These are phyloP conservation scores for Lucilia sericata DNA, from an alignment of 1,140 invertebrate species.

Conservation along the genomic window DNA sequence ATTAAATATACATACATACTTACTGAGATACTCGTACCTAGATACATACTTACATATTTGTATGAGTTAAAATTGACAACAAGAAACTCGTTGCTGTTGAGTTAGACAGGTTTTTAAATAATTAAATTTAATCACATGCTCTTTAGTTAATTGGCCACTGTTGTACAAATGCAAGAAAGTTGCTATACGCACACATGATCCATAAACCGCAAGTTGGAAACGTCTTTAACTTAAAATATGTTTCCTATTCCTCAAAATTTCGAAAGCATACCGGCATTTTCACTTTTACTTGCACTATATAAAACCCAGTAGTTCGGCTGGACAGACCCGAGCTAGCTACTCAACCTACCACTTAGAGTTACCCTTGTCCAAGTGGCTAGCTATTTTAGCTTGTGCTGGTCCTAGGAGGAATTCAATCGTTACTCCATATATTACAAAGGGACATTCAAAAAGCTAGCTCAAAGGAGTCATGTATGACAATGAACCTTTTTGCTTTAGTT, in stretches of 20 bases:
- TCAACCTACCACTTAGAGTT: too few species aligned
- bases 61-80: not conserved
- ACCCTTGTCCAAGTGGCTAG: too few species aligned
- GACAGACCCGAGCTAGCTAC: too few species aligned
- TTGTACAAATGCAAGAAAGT: not conserved
- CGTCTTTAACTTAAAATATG: not conserved
- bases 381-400: too few species aligned
- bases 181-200: not conserved
- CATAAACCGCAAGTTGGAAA: not conserved
- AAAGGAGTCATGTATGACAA: too few species aligned
- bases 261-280: not conserved
- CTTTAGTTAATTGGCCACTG: constrained; percentile 16
- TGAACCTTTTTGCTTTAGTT: too few species aligned
- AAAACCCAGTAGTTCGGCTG: too few species aligned
- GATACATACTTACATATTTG: too few species aligned
- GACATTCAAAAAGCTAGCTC: too few species aligned
- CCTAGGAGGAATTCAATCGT: too few species aligned
- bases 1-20: not conserved
- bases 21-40: not conserved
- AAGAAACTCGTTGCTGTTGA: not conserved
- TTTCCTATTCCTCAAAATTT: not conserved
- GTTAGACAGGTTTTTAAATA: constrained; percentile 2
- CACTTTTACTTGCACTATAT: not conserved
- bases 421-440: too few species aligned
- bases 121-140: constrained; percentile 13